A percentile compares a stretch with the other conserved stretches of the same genome.
Evolutionary conservation across 2,113 vertebrate species (phyloP).

Genomic region (Heloderma charlesbogerti): DNA sequence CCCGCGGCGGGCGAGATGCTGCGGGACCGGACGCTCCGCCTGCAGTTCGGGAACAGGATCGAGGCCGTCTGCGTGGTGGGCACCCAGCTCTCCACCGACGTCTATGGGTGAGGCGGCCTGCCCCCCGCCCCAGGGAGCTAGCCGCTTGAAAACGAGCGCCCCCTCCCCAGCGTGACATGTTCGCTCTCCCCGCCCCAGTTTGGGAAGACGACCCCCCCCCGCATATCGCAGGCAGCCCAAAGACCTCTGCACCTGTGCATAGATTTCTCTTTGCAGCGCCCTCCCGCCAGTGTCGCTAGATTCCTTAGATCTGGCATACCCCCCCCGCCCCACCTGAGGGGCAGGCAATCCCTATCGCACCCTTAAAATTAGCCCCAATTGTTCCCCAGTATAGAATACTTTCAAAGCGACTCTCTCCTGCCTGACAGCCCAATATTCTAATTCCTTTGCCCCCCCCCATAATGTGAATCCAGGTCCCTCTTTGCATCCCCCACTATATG

Average conservation of each 20-base stretch:
- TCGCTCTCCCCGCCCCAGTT: neutral
- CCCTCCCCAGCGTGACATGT: too few species aligned
- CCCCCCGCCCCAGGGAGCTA: neutral
- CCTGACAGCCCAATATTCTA: too few species aligned
- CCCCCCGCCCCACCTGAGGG: too few species aligned
- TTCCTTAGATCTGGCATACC: too few species aligned
- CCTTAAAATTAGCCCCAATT: too few species aligned
- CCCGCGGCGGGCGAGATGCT: conserved; percentile 48
- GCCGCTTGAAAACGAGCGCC: conserved; percentile 31
- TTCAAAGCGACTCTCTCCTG: too few species aligned
- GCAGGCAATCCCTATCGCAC: too few species aligned
- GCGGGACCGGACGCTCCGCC: conserved; percentile 71
- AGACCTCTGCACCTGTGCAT: too few species aligned
- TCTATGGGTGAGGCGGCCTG: conserved; percentile 64
- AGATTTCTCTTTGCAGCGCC: too few species aligned
- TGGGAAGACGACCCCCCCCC: neutral
- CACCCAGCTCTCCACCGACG: conserved; percentile 60
- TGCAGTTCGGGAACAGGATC: conserved; percentile 78
- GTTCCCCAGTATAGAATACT: too few species aligned
- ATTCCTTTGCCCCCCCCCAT: neutral
- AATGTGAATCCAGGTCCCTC: neutral
- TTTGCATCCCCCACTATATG: neutral
- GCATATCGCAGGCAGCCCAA: too few species aligned
- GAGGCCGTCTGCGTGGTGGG: conserved; percentile 78
- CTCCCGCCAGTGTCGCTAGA: too few species aligned